These are phyloP conservation scores for Periophthalmodon schlosseri DNA, from an alignment of 2,113 vertebrate species.

Conservation along the genomic window DNA sequence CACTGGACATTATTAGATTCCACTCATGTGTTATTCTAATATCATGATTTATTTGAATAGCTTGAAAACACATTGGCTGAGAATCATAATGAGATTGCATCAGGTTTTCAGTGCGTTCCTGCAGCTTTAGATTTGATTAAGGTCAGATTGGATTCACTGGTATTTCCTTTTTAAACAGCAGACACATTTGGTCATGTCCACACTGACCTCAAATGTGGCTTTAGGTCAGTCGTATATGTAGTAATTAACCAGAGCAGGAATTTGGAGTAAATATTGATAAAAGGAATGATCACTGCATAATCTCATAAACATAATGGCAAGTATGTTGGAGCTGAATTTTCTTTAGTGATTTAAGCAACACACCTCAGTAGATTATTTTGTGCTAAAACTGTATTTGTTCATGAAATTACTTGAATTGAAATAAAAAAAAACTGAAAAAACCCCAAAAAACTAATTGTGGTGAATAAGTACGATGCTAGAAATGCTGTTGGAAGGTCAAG, in stretches of 20 bases:
- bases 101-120: constrained; percentile 24
- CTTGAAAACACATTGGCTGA: constrained; percentile 44
- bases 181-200: constrained; percentile 1
- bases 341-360: too few species aligned
- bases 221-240: not conserved
- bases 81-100: constrained; percentile 23
- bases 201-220: not conserved
- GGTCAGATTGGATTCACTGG: constrained; percentile 35
- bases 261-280: not conserved
- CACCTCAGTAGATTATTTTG: too few species aligned
- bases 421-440: too few species aligned
- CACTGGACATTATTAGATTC: constrained; percentile 59
- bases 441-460: too few species aligned
- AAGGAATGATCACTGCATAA: not conserved
- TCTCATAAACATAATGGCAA: not conserved
- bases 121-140: constrained; percentile 30
- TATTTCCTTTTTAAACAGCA: constrained; percentile 23
- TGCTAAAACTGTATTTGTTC: too few species aligned
- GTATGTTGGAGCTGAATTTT: too few species aligned
- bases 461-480: too few species aligned
- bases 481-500: too few species aligned
- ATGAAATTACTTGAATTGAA: too few species aligned
- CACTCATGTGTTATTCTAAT: constrained; percentile 61
- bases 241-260: not conserved
- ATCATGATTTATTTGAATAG: constrained; percentile 49